These are phyloP conservation scores for Sympetrum striolatum DNA, from an alignment of 2,888 invertebrate species.

Conservation along the genomic window DNA sequence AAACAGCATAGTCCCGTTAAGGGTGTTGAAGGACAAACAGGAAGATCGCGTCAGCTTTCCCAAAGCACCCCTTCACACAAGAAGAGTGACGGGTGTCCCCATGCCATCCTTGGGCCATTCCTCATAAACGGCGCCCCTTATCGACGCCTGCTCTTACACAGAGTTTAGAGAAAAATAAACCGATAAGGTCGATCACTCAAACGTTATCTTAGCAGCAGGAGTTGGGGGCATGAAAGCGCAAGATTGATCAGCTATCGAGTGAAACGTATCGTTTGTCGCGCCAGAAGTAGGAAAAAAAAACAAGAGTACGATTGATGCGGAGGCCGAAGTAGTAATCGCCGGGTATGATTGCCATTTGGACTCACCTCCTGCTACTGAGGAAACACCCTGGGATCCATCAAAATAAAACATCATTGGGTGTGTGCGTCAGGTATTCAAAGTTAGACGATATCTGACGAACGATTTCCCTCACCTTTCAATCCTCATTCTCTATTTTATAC, in stretches of 20 bases:
- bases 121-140: constrained; percentile 2
- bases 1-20: neutral
- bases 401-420: neutral
- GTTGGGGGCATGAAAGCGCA: neutral
- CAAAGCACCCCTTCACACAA: neutral
- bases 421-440: neutral
- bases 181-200: constrained; percentile 29
- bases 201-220: neutral
- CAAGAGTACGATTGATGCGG: constrained; percentile 21
- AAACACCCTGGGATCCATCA: neutral
- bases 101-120: neutral
- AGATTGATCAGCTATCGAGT: constrained; percentile 32
- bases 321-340: neutral
- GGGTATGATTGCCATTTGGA: neutral
- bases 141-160: neutral
- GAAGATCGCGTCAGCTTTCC: neutral
- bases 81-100: neutral
- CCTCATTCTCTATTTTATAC: too few species aligned
- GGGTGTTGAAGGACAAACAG: neutral
- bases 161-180: neutral
- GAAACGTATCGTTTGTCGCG: neutral
- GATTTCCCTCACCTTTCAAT: neutral
- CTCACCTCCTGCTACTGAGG: neutral
- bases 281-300: neutral
- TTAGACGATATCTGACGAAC: neutral